A percentile compares a stretch with the other conserved stretches of the same genome.
phyloP scores from a whole-genome alignment of 1,140 invertebrate species.

The Penaeus japonicus region DNA sequence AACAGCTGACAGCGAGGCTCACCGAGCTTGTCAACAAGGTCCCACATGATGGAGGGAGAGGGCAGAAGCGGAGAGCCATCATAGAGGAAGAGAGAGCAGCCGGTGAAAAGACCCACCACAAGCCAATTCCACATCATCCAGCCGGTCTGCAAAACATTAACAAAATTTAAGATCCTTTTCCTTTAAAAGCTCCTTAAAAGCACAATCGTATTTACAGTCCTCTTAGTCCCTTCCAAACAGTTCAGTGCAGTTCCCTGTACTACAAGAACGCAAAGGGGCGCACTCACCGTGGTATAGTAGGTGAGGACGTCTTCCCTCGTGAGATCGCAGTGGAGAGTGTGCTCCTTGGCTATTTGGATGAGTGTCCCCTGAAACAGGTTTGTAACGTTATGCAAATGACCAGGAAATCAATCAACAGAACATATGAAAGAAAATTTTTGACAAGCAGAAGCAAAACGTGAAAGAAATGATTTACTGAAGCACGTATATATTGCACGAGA shows the following conservation, averaged over 20 bases:
- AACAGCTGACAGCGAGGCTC: background rate
- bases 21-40: conserved; percentile 67
- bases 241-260: background rate
- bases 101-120: conserved; percentile 64
- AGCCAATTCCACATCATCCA: conserved; percentile 77
- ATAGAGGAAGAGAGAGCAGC: conserved; percentile 70
- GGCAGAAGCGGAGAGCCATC: conserved; percentile 71
- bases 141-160: conserved; percentile 62
- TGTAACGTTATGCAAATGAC: conserved; percentile 47
- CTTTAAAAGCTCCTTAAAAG: no score
- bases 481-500: background rate
- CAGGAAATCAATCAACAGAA: conserved; percentile 27
- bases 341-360: conserved; percentile 71
- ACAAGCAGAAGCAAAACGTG: background rate
- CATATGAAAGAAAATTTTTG: conserved; percentile 62
- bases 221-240: background rate
- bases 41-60: conserved; percentile 67
- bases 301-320: conserved; percentile 68
- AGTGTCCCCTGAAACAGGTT: conserved; percentile 67
- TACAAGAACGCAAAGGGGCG: conserved; percentile 59
- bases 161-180: background rate
- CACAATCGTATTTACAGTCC: background rate
- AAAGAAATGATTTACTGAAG: background rate
- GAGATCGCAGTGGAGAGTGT: conserved; percentile 69
- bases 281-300: conserved; percentile 69